A percentile compares a stretch with the other conserved stretches of the same genome.
Conservation (phyloP, 2,113 vertebrate species). For the Microcebus ravelobensis region DNA sequence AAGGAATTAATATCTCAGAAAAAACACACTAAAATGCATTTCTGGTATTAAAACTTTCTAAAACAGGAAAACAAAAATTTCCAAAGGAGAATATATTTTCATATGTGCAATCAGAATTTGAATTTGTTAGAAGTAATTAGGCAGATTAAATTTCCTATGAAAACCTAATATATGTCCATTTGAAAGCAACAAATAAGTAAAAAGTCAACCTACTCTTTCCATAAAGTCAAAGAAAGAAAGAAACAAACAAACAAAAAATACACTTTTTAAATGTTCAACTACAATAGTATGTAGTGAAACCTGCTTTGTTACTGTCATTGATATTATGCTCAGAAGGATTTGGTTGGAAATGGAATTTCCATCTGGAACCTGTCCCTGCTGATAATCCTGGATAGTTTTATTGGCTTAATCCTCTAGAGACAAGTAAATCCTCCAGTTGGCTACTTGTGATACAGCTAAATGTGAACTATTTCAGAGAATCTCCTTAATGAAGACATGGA, state of each 20-base stretch:
- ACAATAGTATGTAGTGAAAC: not conserved
- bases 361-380: not conserved
- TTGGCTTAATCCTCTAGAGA: not conserved
- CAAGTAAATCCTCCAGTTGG: conserved; percentile 3
- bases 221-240: not conserved
- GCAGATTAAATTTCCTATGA: not conserved
- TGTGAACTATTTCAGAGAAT: not conserved
- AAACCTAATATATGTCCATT: not conserved
- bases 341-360: conserved; percentile 4
- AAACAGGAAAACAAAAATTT: not conserved
- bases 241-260: not conserved
- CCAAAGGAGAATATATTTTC: not conserved
- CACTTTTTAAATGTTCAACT: not conserved
- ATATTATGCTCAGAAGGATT: not conserved
- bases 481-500: not conserved
- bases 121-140: not conserved
- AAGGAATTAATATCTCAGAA: not conserved
- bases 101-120: not conserved
- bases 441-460: conserved; percentile 2
- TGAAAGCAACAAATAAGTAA: not conserved
- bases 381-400: conserved; percentile 8
- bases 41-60: not conserved
- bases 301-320: not conserved
- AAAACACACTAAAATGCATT: not conserved
- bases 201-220: not conserved